These are phyloP conservation scores for Trissolcus brochymenae DNA, from an alignment of 2,888 invertebrate genomes.

Conservation along the genomic window DNA sequence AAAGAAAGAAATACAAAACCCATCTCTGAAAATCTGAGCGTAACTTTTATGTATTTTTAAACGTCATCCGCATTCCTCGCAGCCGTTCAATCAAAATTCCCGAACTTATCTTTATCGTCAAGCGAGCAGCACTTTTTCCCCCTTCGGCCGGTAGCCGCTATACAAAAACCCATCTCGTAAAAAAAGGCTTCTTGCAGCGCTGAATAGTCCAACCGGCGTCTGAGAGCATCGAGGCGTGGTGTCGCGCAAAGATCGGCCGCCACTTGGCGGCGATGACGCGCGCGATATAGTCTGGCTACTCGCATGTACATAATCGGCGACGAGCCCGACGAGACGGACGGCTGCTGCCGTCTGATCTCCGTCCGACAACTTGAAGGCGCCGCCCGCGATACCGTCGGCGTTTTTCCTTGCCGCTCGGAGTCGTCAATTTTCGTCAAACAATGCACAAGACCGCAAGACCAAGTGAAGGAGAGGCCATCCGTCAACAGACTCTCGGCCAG, in stretches of 20 bases:
- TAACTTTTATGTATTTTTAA: slow-evolving; percentile 2
- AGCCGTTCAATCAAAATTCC: slow-evolving; percentile 10
- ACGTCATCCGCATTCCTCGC: slow-evolving; percentile 10
- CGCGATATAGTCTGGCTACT: slow-evolving; percentile 58
- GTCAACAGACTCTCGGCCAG: slow-evolving; percentile 59
- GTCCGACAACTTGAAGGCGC: slow-evolving; percentile 66
- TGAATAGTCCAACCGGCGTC: slow-evolving; percentile 9
- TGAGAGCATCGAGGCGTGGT: slow-evolving; percentile 26
- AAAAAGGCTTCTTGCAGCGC: slow-evolving; percentile 19
- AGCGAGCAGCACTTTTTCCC: slow-evolving; percentile 24
- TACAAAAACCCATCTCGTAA: slow-evolving; percentile 3
- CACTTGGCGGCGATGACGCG: slow-evolving; percentile 42
- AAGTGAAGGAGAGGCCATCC: slow-evolving; percentile 55
- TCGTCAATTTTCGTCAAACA: slow-evolving; percentile 50
- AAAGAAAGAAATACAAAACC: neutral
- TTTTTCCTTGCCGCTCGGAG: slow-evolving; percentile 38
- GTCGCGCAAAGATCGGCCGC: slow-evolving; percentile 24
- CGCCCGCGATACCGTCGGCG: slow-evolving; percentile 38
- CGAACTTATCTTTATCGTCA: slow-evolving; percentile 15
- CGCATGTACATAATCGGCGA: slow-evolving; percentile 71
- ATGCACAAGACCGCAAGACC: slow-evolving; percentile 1
- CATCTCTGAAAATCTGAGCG: neutral
- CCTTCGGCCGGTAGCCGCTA: neutral
- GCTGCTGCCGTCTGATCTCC: slow-evolving; percentile 73
- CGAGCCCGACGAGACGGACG: slow-evolving; percentile 68